Conservation (phyloP, 2,113 vertebrate genomes). For the Cyphomyrus discorhynchus region DNA sequence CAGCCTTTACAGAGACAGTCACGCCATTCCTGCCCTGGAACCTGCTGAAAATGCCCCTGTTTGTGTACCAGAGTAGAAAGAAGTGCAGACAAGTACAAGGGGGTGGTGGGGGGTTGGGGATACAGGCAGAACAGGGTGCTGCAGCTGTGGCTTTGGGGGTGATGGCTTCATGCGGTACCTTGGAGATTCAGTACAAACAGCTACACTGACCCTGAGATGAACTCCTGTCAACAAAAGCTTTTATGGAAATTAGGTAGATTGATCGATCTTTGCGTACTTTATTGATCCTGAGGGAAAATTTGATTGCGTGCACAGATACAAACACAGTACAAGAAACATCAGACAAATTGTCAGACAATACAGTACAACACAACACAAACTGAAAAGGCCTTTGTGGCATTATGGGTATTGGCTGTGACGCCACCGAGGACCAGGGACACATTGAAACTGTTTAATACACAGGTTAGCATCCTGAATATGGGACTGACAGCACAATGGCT, state of each 20-base stretch:
- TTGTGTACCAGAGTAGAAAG: background rate
- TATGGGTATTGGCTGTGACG: background rate
- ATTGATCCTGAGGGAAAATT: background rate
- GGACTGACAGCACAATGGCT: background rate
- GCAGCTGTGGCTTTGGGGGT: background rate
- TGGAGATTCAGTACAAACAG: background rate
- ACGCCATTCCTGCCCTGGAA: slow-evolving; percentile 1
- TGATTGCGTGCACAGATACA: background rate
- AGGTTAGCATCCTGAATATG: background rate
- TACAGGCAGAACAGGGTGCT: background rate
- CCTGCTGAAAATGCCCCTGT: background rate
- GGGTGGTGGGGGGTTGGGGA: background rate
- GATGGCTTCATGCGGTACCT: background rate
- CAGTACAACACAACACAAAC: background rate
- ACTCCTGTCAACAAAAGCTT: background rate
- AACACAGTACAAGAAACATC: background rate
- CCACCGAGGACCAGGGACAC: background rate
- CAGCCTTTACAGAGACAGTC: slow-evolving; percentile 31
- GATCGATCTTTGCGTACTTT: background rate
- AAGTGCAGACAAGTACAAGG: background rate
- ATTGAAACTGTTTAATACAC: background rate
- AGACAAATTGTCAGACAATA: background rate
- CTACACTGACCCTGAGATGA: background rate
- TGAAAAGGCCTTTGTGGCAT: background rate
- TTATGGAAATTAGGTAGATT: background rate